Base-by-base conservation (phyloP, 2,888 invertebrate species). In the Bombylius discolor region DNA sequence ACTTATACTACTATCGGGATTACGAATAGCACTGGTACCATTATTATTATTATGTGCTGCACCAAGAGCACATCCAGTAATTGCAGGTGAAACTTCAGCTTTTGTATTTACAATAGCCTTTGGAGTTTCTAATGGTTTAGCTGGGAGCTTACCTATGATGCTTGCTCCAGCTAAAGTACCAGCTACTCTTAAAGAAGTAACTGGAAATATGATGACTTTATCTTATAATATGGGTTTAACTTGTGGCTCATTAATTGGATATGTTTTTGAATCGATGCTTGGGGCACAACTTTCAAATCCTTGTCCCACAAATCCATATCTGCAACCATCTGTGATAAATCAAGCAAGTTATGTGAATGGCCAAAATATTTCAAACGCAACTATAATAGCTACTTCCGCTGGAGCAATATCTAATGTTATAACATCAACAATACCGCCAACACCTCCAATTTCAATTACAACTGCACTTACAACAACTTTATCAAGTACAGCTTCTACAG, bases 171-270 rank as follows among this genome's bases (percentile, higher is more conserved):
- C 85, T 49, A 84, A 89, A 67, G 92, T 94, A 6, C 84, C 89
- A 13, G 87, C 89, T 58, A 87, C 90, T 53, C 84, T 89, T 63
- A 81, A 90, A 47, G 94, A 94, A 76, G 81, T 94, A 8, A 89
- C 92, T 58, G 93, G 93, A 84, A 94, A 94, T 69, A 89, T 94
- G 73, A 94, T 94, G 93, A 94, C 93, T 0, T 71, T 94, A 4
- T 89, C 91, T 0, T 94, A 94, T 74, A 92, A 89, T 71, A 81
- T 90, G 46, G 94, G 93, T 0, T 76, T 94, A 52, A 85, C 91
- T 0, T 81, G 85, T 0, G 94, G 94, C 3, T 87, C 92, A 0
- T 73, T 89, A 23, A 82, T 90, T 53, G 91, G 93, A 1, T 94
- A 93, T 67, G 76, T 88, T 31, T 77, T 94, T 59, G 80, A 87